A percentile compares a stretch with the other conserved stretches of the same genome.
Conservation (phyloP, 2,888 invertebrate species). For the Caradrina kadenii region DNA sequence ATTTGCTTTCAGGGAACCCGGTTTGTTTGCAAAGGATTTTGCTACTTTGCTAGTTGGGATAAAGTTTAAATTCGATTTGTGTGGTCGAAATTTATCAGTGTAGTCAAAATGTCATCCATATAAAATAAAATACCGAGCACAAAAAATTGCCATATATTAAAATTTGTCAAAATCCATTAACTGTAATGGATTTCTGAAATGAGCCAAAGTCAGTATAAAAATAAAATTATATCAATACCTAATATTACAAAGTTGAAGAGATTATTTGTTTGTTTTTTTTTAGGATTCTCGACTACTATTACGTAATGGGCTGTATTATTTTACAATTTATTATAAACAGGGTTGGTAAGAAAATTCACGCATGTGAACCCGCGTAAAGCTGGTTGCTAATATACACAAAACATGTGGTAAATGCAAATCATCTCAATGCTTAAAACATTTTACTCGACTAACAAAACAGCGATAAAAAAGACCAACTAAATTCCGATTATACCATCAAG, state of each 20-base stretch:
- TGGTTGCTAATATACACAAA: too few relatives aligned
- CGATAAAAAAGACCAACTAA: constrained; percentile 20
- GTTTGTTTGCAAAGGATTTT: constrained; percentile 44
- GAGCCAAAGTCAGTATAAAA: too few relatives aligned
- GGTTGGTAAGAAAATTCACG: too few relatives aligned
- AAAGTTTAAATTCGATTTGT: constrained; percentile 33
- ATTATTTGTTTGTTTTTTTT: too few relatives aligned
- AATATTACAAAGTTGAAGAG: too few relatives aligned
- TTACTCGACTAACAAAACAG: neutral
- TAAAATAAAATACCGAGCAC: neutral
- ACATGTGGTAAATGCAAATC: too few relatives aligned
- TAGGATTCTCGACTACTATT: too few relatives aligned
- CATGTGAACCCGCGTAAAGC: too few relatives aligned
- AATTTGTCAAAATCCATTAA: neutral
- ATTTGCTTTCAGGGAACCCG: constrained; percentile 35
- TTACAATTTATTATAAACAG: too few relatives aligned
- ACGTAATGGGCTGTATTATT: too few relatives aligned
- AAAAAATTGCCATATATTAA: neutral
- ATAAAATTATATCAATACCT: too few relatives aligned
- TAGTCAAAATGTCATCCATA: neutral
- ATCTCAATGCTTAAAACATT: neutral
- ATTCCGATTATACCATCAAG: constrained; percentile 39
- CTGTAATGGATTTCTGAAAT: neutral
- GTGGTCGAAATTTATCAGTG: neutral
- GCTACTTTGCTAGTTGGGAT: constrained; percentile 36